phyloP scores from a whole-genome alignment of 2,113 vertebrate species.

The Pithys albifrons region DNA sequence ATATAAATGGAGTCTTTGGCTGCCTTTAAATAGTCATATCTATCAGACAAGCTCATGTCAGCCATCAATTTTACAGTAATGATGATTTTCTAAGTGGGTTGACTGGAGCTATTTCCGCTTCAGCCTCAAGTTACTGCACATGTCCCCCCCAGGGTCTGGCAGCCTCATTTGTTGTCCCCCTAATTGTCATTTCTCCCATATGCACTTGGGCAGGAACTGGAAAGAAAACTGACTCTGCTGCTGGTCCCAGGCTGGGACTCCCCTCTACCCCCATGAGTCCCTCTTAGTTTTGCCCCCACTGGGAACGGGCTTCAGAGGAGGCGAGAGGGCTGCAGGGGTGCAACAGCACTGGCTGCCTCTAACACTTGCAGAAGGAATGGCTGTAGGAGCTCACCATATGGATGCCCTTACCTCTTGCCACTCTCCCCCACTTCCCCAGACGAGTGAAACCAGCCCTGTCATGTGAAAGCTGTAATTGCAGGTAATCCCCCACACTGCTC shows the following conservation, averaged over 20 bases:
- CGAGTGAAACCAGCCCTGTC: rapidly evolving
- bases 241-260: neutral
- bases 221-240: neutral
- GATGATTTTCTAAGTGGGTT: conserved; percentile 79
- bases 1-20: conserved; percentile 75
- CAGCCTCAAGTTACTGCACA: conserved; percentile 75
- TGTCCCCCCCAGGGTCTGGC: neutral
- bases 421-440: neutral
- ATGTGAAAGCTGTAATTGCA: conserved; percentile 60
- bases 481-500: conserved; percentile 46
- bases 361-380: neutral
- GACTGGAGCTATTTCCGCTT: conserved; percentile 77
- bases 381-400: conserved; percentile 9
- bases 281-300: neutral
- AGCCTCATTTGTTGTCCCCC: conserved; percentile 53
- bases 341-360: neutral
- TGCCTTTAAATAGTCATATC: conserved; percentile 77
- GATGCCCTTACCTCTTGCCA: neutral
- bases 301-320: neutral
- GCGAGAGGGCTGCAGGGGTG: neutral
- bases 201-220: neutral
- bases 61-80: conserved; percentile 76
- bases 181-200: conserved; percentile 39
- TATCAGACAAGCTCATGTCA: conserved; percentile 75
- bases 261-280: neutral